Base-by-base conservation (phyloP, 2,797 vertebrate species). In the Arrhamphus sclerolepis region DNA sequence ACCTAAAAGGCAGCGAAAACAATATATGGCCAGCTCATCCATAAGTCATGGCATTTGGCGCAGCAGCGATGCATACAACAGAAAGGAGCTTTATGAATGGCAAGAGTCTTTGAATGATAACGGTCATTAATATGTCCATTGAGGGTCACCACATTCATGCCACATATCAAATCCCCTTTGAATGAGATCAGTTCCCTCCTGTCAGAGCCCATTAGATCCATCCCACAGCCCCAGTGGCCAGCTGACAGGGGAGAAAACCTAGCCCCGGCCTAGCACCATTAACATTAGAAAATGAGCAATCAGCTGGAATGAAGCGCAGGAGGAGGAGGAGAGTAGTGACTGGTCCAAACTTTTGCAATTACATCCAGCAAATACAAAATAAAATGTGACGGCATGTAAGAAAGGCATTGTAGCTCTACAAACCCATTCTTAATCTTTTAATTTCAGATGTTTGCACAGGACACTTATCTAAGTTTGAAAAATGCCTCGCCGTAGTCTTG, bases 281-380 rank as follows among this genome's bases (percentile, higher is more conserved):
- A 96, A 94, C 96, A 98, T 98, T 95, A 98, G 93, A 98, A 98
- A 96, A 98, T 96, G 95, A 95, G 94, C 95, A 95, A 96, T 99
- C 96, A 95, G 93, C 95, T 95, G 95, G 95, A 97, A 98, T 95
- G 91, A 95, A 95, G 85, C 89, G 84, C 79, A 80, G 59, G 66
- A 76, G 66, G 74, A 54, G 66, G 34, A 65, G 49, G 49, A 71
- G 16, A 26, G 24, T 2, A 26, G 24, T 41, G 34, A 16, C 34
- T 38, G 13, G 13, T 75, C 62, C 62, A 61, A 85, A 87, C 81
- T 88, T 87, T 76, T 66, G 78, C 48, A 66, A 62, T 70, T 78
- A 72, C 62, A 56, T 62, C 47, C 34, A 4, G 53, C 47, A 72
- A 72, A 82, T 70, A 40, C 62, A 47, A 62, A 10, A n/a, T 64